Base-by-base conservation (phyloP, 92 coral and sea anemone species). In the Phenganax stokvisi region DNA sequence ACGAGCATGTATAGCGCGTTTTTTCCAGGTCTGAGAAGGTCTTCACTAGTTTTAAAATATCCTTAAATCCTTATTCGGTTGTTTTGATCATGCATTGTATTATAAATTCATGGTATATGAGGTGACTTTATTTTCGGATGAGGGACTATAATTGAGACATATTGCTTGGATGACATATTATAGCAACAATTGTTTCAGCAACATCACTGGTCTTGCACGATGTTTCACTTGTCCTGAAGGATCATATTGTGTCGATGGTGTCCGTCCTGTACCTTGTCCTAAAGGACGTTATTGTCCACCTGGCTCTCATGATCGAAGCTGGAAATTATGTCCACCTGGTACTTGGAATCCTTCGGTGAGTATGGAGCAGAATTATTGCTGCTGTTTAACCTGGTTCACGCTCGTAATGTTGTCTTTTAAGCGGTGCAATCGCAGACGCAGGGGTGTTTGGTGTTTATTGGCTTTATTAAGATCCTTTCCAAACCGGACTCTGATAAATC, bases 291-390 rank as follows among this genome's bases (percentile, higher is more conserved):
- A 88, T 83, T 96, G 99, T 66, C 99, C 99, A 0, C 76, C 60
- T 5, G 89, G 90, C 25, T 88, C 97, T 56, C 97, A 92, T 37
- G 56, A 85, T 20, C 84, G 96, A 25, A 86, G 54, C 56, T 64
- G 73, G 74, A 86, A 83, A 79, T 85, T 85, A 84, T 96, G 99
- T 77, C 91, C 89, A 27, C 86, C 96, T 58, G 99, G 99, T 13
- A 92, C 96, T 47, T 90, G 89, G 89, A 92, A 92, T 73, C 91
- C 93, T 30, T 89, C 89, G 77, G 99, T 96, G 65, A 83, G 92
- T 72, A 17, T 56, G 10, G 10, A 37, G 47, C 47, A 37, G 47
- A 37, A 37, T 37, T 2, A 5, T 37, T 65, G 25, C 15, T 65
- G 31, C 30, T 65, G 31, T 11, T 17, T 11, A 17, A 1, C 27